Conservation (phyloP, 2,113 vertebrate genomes). For the Grammomys surdaster region DNA sequence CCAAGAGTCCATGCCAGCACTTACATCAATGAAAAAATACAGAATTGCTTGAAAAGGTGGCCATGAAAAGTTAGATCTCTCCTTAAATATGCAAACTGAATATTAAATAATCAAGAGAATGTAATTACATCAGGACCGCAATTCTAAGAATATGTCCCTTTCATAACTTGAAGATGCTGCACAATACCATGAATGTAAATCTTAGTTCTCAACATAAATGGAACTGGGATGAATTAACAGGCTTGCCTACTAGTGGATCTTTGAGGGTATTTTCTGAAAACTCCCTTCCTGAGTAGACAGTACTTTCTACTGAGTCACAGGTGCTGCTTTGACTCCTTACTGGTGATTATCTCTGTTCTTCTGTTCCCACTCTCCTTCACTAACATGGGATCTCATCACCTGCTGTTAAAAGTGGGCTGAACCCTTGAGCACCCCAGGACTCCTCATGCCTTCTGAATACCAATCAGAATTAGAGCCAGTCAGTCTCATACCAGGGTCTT, state of each 20-base stretch:
- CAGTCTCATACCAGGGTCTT: neutral
- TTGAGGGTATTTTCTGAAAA: neutral
- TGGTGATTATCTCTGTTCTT: neutral
- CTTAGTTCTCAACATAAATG: neutral
- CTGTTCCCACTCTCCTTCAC: neutral
- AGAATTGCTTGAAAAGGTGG: neutral
- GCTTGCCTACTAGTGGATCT: neutral
- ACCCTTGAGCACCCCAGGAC: no score
- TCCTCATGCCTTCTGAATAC: neutral
- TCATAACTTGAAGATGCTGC: neutral
- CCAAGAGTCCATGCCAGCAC: neutral
- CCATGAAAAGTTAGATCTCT: neutral
- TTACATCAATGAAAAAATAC: neutral
- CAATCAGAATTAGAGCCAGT: neutral
- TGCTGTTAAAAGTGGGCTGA: neutral
- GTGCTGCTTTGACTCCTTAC: neutral
- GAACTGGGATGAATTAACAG: neutral
- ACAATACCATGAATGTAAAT: neutral
- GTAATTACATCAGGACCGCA: neutral
- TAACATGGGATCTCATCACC: neutral
- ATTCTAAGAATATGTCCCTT: neutral
- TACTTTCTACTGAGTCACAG: neutral
- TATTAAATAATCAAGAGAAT: neutral
- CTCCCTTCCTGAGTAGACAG: neutral
- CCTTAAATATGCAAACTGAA: neutral